phyloP scores from a whole-genome alignment of 1,140 invertebrate genomes.

The Aphelenchoides avenae region DNA sequence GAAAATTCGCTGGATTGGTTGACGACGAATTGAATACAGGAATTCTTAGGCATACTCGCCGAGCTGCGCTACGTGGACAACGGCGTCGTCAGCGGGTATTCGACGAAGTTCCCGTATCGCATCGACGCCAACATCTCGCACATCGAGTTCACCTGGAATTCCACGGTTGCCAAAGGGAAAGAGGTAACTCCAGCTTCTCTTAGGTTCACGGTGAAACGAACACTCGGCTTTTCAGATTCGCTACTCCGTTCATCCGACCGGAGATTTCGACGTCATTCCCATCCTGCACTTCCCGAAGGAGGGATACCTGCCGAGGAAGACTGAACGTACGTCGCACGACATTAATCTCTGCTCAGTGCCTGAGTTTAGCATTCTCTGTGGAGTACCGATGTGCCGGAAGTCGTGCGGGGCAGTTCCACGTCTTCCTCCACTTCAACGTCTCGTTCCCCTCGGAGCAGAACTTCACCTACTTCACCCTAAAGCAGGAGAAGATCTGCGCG shows the following conservation, averaged over 20 bases:
- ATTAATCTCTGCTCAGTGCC: slow-evolving; percentile 10
- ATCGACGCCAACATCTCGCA: slow-evolving; percentile 52
- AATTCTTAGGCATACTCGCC: slow-evolving; percentile 46
- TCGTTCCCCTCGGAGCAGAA: slow-evolving; percentile 30
- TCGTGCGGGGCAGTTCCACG: slow-evolving; percentile 53
- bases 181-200: slow-evolving; percentile 12
- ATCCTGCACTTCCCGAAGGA: slow-evolving; percentile 41
- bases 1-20: no score
- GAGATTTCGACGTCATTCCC: slow-evolving; percentile 53
- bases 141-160: slow-evolving; percentile 52
- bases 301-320: slow-evolving; percentile 40
- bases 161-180: slow-evolving; percentile 7
- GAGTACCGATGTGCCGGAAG: slow-evolving; percentile 52
- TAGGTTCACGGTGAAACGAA: not conserved
- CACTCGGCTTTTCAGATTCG: slow-evolving; percentile 32
- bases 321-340: slow-evolving; percentile 26
- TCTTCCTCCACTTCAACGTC: slow-evolving; percentile 50
- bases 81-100: slow-evolving; percentile 49
- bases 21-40: no score
- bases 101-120: slow-evolving; percentile 55
- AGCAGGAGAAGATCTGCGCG: slow-evolving; percentile 57
- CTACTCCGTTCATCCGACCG: slow-evolving; percentile 46
- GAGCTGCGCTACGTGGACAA: slow-evolving; percentile 54
- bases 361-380: slow-evolving; percentile 38
- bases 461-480: slow-evolving; percentile 41